Base-by-base conservation (phyloP, 2,113 vertebrate species). In the Callospermophilus lateralis region DNA sequence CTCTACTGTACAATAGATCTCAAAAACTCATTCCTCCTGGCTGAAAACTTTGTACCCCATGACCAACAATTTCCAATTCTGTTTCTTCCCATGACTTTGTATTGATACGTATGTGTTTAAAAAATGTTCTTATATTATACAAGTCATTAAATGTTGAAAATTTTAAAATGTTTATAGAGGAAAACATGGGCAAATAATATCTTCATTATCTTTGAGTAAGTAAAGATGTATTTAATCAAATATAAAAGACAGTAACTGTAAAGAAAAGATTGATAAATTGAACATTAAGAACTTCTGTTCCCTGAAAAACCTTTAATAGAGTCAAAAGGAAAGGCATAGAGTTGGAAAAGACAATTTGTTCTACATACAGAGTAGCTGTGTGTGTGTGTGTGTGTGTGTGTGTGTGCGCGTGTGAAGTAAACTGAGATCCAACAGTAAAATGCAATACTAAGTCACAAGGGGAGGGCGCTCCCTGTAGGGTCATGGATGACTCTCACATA, bases 101-200 rank as follows among this genome's bases (percentile, higher is more conserved):
- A 32, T 15, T 45, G n/a, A 84, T 72, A 42, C 79, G 39, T 77
- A 34, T 72, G 15, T 37, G 1, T 72, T 79, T 20, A 24, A 34
- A 58, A 61, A 20, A 68, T 34, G 48, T 74, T 80, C 51, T 90
- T 11, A 63, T 63, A 63, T 26, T 34, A 45, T 53, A 22, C 2
- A 15, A 63, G 65, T 63, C 55, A 58, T 84, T 45, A 85, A 93
- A 39, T 85, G n/a, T 72, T 85, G 32, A 79, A 85, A 89, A 78
- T 42, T 37, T 37, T 63, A 72, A 37, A 73, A 20, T 65, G 4
- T 32, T 73, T 93, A 30, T 32, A 80, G n/a, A 93, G 78, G 78
- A 89, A 95, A 84, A 61, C 8, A 76, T 39, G 28, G 17, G 45
- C 22, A 63, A 63, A 67, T 37, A 37, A 22, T 58, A 78, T 26